These are phyloP conservation scores for Cyprinella venusta DNA, from an alignment of 2,797 vertebrate species.

Conservation along the genomic window DNA sequence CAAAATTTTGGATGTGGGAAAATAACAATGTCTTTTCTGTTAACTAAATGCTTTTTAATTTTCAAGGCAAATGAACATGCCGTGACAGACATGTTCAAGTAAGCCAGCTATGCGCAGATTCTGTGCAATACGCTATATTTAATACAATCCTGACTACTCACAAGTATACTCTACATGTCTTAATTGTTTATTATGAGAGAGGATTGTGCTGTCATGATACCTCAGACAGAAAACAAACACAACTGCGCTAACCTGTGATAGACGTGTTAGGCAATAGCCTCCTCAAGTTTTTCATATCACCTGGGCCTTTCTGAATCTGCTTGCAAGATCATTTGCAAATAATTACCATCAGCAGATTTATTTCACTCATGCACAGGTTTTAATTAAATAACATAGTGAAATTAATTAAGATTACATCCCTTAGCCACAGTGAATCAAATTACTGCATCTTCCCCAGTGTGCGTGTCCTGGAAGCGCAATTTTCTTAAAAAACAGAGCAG, in stretches of 20 bases:
- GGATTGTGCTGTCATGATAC: constrained; percentile 14
- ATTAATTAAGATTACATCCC: constrained; percentile 76
- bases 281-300: constrained; percentile 56
- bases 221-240: constrained; percentile 40
- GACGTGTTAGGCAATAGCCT: constrained; percentile 39
- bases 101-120: too few relatives aligned
- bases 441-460: constrained; percentile 66
- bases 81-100: too few relatives aligned
- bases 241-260: constrained; percentile 50
- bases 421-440: constrained; percentile 69
- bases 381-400: constrained; percentile 77
- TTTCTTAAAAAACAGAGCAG: constrained; percentile 56
- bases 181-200: constrained; percentile 44
- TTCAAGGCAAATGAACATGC: too few relatives aligned
- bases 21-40: too few relatives aligned
- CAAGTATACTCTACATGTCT: background rate
- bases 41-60: too few relatives aligned
- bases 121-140: too few relatives aligned
- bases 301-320: constrained; percentile 58
- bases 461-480: constrained; percentile 66
- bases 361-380: constrained; percentile 70
- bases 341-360: constrained; percentile 71
- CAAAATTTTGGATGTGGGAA: too few relatives aligned
- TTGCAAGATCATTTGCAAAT: constrained; percentile 71
- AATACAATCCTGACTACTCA: too few relatives aligned